A percentile compares a stretch with the other conserved stretches of the same genome.
phyloP scores from a whole-genome alignment of 1,140 invertebrate genomes.

The Campodea augens region DNA sequence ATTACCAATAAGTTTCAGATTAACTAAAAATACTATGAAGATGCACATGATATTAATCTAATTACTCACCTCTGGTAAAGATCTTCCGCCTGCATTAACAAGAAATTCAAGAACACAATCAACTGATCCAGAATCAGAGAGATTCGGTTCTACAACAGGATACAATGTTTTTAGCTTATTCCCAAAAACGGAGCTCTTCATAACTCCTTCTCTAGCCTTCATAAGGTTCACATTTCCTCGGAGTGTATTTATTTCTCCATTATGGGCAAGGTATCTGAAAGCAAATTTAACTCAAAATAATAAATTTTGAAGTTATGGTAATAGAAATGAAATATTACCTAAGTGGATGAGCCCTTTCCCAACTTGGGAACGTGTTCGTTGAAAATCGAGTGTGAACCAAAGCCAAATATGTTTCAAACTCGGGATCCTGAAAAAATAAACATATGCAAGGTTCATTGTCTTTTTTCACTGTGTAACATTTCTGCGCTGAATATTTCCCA shows the following conservation, averaged over 20 bases:
- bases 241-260: constrained; percentile 98
- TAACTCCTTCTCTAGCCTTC: constrained; percentile 95
- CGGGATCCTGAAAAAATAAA: constrained; percentile 33
- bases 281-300: background rate
- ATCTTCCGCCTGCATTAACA: constrained; percentile 71
- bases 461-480: no score
- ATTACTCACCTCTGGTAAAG: constrained; percentile 67
- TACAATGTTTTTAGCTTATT: constrained; percentile 70
- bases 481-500: no score
- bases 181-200: constrained; percentile 70
- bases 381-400: constrained; percentile 94
- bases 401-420: constrained; percentile 84
- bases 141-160: constrained; percentile 92
- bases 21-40: constrained; percentile 4
- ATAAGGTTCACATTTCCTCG: constrained; percentile 96
- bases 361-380: constrained; percentile 97
- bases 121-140: constrained; percentile 90
- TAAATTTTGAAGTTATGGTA: background rate
- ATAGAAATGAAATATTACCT: constrained; percentile 36
- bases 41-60: background rate
- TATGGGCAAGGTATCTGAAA: constrained; percentile 80
- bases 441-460: no score
- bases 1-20: no score
- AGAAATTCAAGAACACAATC: constrained; percentile 97
- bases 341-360: constrained; percentile 97